Percentiles rank a stretch among this genome's conserved stretches.
phyloP scores from a whole-genome alignment of 2,888 invertebrate species.

The Drosophila formosana region DNA sequence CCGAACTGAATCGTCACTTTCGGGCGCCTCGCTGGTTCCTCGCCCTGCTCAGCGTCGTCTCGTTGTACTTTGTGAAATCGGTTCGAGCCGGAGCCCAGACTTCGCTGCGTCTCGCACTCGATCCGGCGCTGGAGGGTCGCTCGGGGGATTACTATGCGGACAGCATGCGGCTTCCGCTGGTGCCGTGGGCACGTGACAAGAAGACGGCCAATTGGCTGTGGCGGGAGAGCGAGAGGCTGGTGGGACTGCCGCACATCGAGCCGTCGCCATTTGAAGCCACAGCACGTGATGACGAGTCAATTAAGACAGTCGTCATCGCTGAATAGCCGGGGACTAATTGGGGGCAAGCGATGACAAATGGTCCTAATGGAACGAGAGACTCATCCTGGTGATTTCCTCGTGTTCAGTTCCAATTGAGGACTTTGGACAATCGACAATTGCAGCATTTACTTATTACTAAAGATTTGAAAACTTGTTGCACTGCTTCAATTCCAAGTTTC shows the following conservation, averaged over 20 bases:
- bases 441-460: too few relatives aligned
- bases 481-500: too few relatives aligned
- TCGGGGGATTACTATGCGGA: constrained; percentile 86
- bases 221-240: constrained; percentile 85
- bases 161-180: constrained; percentile 86
- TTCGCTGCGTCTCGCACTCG: constrained; percentile 81
- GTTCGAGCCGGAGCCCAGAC: constrained; percentile 84
- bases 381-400: neutral
- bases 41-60: constrained; percentile 59
- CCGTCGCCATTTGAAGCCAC: neutral
- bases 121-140: constrained; percentile 80
- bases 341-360: neutral
- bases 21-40: constrained; percentile 1
- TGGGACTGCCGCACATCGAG: constrained; percentile 71
- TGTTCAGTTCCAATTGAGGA: neutral
- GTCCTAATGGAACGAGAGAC: neutral
- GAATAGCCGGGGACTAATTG: neutral
- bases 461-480: too few relatives aligned
- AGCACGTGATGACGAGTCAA: constrained; percentile 19
- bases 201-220: constrained; percentile 88
- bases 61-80: constrained; percentile 77
- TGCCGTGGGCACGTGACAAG: constrained; percentile 86
- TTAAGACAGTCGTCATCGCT: constrained; percentile 15
- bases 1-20: constrained; percentile 89
- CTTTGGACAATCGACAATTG: neutral